Percentiles rank a stretch among this genome's conserved stretches.
phyloP scores from a whole-genome alignment of 2,888 invertebrate species.

The Erebia palarica region DNA sequence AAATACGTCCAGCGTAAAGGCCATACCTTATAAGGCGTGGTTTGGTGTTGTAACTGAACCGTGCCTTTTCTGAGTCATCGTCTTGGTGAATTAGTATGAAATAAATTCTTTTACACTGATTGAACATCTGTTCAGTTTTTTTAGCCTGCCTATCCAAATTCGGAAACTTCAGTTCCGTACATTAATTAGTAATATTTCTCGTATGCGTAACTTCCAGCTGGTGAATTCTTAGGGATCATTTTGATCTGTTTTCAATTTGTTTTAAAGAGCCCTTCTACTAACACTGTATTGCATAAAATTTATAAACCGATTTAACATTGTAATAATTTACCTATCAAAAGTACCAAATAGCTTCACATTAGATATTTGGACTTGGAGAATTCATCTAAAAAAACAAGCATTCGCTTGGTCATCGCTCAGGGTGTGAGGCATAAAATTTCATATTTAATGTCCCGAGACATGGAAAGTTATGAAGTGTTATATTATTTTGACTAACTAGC shows the following conservation, averaged over 20 bases:
- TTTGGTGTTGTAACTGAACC: slow-evolving; percentile 68
- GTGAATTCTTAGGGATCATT: too few species aligned
- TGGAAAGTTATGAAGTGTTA: not conserved
- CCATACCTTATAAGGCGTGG: slow-evolving; percentile 72
- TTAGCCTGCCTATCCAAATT: slow-evolving; percentile 4
- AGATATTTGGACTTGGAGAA: slow-evolving; percentile 3
- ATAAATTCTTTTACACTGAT: slow-evolving; percentile 66
- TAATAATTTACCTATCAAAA: not conserved
- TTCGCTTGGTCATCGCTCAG: slow-evolving; percentile 13
- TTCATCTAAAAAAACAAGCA: slow-evolving; percentile 17
- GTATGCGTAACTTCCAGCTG: too few species aligned
- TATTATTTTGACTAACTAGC: not conserved
- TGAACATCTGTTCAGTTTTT: slow-evolving; percentile 70
- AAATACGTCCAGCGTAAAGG: slow-evolving; percentile 76
- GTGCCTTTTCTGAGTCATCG: slow-evolving; percentile 72
- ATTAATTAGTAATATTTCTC: too few species aligned
- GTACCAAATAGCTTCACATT: not conserved
- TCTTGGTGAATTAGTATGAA: slow-evolving; percentile 69
- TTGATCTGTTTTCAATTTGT: too few species aligned
- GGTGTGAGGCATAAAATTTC: not conserved
- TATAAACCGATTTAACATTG: not conserved
- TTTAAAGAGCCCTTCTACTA: too few species aligned
- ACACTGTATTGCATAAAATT: not conserved
- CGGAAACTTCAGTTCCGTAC: not conserved
- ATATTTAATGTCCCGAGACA: not conserved